Base-by-base conservation (phyloP, 2,797 vertebrate genomes). In the Falco cherrug region DNA sequence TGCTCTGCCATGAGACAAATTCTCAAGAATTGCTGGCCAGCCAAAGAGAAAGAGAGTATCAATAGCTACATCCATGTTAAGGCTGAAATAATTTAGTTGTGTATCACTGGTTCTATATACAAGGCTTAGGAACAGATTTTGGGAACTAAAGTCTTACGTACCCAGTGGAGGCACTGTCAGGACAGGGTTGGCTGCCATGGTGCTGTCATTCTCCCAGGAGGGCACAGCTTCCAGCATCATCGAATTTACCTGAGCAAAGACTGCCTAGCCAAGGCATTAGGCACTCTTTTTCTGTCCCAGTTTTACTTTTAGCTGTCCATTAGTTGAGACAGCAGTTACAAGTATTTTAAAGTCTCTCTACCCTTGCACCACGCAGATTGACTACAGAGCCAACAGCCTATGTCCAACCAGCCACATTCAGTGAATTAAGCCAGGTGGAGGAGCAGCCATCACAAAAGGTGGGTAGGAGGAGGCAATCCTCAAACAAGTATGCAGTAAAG, bases 331-430 rank as follows among this genome's bases (percentile, higher is more conserved):
- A 45, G 47, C 31, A 57, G 35, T 35, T 37, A 11, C 11, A 59
- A 35, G 25, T 47, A 15, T 29, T 85, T 89, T 65, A 75, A 54
- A 50, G 28, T 53, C 29, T 74, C 47, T 71, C 54, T 64, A 26
- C 10, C 33, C 51, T 88, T 4, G 0, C 10, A 61, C 1, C 1
- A 15, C 13, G 10, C 24, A 82, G 13, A 56, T 0, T 41, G 33
- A 57, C 20, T 61, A n/a, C 33, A 91, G 59, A 71, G 17, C 20
- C 16, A 84, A 14, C 31, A 90, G 8, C 37, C 48, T 12, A 50
- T 0, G 0, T 63, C 24, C 59, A 73, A 41, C 31, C 8, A 35
- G 18, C 7, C 4, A 7, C 18, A 13, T 41, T 57, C 73, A 63
- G 31, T 60, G 28, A 75, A 68, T 39, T 33, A 41, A 22, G 21